These are phyloP conservation scores for Cheilosia variabilis DNA, from an alignment of 2,888 invertebrate species.

Conservation along the genomic window DNA sequence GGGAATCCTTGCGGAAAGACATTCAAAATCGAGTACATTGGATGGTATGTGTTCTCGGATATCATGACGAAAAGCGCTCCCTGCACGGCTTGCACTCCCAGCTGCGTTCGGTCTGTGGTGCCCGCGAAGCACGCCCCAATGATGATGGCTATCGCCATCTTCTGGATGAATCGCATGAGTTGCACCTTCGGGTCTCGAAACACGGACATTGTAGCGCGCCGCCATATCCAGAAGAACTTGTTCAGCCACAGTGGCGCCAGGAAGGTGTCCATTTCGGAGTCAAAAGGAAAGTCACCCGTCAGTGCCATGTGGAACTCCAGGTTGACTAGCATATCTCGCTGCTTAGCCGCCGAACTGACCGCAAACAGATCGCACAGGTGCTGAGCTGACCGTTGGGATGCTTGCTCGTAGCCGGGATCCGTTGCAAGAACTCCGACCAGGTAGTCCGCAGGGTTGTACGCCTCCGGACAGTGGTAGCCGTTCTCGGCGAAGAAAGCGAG, in stretches of 20 bases:
- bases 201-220: slow-evolving; percentile 89
- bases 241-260: slow-evolving; percentile 88
- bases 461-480: slow-evolving; percentile 90
- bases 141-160: slow-evolving; percentile 90
- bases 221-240: slow-evolving; percentile 90
- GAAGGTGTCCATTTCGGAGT: slow-evolving; percentile 82
- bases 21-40: slow-evolving; percentile 95
- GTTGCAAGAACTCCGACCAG: slow-evolving; percentile 93
- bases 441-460: slow-evolving; percentile 96
- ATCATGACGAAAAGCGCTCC: slow-evolving; percentile 94
- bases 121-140: slow-evolving; percentile 94
- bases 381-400: slow-evolving; percentile 88
- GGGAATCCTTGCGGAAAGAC: slow-evolving; percentile 93
- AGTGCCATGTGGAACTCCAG: slow-evolving; percentile 88
- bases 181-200: slow-evolving; percentile 93
- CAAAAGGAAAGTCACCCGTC: slow-evolving; percentile 84
- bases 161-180: slow-evolving; percentile 90
- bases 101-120: slow-evolving; percentile 88
- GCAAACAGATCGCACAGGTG: slow-evolving; percentile 91
- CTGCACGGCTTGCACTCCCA: slow-evolving; percentile 94
- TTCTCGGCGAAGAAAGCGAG: slow-evolving; percentile 89
- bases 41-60: slow-evolving; percentile 95
- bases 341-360: slow-evolving; percentile 90
- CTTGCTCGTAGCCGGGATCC: slow-evolving; percentile 90
- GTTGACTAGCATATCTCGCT: slow-evolving; percentile 90